A percentile compares a stretch with the other conserved stretches of the same genome.
phyloP scores from a whole-genome alignment of 2,113 vertebrate species.

The Bujurquina vittata region DNA sequence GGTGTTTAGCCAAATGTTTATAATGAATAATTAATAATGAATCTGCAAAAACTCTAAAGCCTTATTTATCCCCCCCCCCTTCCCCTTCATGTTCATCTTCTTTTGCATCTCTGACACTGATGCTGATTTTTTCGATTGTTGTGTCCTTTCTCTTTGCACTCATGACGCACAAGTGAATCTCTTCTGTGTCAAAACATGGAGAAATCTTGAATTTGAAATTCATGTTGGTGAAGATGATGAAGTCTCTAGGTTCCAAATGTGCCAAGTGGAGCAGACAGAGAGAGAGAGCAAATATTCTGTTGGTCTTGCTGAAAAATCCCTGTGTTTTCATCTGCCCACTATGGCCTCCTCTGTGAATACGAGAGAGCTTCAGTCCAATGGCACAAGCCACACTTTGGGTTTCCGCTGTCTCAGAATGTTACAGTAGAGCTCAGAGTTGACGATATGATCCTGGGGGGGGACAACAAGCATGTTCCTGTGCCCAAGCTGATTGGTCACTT shows the following conservation, averaged over 20 bases:
- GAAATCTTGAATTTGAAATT: background rate
- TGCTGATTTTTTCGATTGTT: background rate
- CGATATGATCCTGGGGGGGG: background rate
- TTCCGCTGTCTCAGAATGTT: too few species aligned
- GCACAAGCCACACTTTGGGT: too few species aligned
- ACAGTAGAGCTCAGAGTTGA: too few species aligned
- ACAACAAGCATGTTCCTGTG: background rate
- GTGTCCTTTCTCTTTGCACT: background rate
- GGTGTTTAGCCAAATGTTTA: too few species aligned
- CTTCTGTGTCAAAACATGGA: background rate
- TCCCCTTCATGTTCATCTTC: background rate
- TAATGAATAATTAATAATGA: background rate
- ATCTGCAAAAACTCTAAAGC: background rate
- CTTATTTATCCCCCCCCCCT: background rate
- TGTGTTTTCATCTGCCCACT: too few species aligned
- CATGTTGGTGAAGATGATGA: background rate
- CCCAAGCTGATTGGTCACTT: background rate
- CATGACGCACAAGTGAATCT: accelerated
- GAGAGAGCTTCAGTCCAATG: too few species aligned
- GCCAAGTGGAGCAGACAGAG: background rate
- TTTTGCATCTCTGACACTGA: background rate
- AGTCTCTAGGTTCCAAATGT: background rate
- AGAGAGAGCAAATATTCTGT: background rate
- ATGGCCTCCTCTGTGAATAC: too few species aligned
- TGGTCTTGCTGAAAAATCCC: too few species aligned